Evolutionary conservation across 1,140 invertebrate genomes (phyloP), one percentile per base, ranked within the genome.

Genomic region (Subanguina moxae): DNA sequence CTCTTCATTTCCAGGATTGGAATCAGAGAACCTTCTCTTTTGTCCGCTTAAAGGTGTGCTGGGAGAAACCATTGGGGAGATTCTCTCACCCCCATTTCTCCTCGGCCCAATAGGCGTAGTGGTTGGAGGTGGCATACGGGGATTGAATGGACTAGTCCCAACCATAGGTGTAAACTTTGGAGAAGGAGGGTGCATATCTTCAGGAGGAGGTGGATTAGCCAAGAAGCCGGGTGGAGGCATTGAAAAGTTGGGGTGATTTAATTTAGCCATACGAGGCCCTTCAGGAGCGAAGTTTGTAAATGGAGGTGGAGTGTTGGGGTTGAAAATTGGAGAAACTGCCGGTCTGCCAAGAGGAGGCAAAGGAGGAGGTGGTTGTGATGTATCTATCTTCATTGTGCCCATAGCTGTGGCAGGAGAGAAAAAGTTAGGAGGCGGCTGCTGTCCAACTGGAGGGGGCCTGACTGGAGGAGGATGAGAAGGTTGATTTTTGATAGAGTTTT

Each of bases 291-390:
- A 38, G 32, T 38, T 27, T 48, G 13, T 7, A 46, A 69, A 61
- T n/a, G 68, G 68, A n/a, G 68, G 68, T 21, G 68, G 68, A 57
- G 69, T 69, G 9, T 46, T 45, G 1, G 67, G 68, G 43, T 65
- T 59, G 56, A 67, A 70, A 19, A 70, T 19, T 25, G 19, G 25
- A 1, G 65, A 61, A 32, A 45, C 25, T n/a, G 65, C 68, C 13
- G 62, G 64, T 17, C 65, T 56, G n/a, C n/a, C n/a, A n/a, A n/a
- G n/a, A 13, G 68, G 64, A 28, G 58, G 43, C 1, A 70, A 28
- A 3, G 65, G 45, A 32, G 68, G 68, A 13, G 65, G 62, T 25
- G 58, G 58, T 8, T 61, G 27, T 8, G 58, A 61, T n/a, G 58
- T 61, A 21, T 61, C 58, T 19, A 61, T 21, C 1, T 61, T 3